Evolutionary conservation across 2,113 vertebrate genomes (phyloP), one percentile per base, ranked within the genome.

Genomic region (Sturnus vulgaris): DNA sequence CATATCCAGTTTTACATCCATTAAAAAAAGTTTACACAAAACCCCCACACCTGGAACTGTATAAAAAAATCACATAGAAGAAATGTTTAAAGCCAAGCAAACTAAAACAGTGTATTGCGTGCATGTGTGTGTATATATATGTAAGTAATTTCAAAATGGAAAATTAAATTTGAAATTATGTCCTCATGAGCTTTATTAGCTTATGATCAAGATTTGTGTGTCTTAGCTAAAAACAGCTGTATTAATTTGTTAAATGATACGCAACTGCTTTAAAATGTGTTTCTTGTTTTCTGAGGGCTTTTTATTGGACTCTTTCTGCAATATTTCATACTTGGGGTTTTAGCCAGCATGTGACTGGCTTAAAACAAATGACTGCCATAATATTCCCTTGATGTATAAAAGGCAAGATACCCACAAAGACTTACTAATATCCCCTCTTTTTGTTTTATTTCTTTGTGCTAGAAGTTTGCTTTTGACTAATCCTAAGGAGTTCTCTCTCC

Each of bases 281-380:
- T 94, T 92, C 92, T 82, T 82, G 59, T 94, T 93, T 93, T 85
- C 71, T 80, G 66, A 77, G 66, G 33, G 28, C 4, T 76, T 94
- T 96, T 93, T 85, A 94, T 86, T 93, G 63, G 57, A 61, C 11
- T 72, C 57, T 28, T 81, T 59, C 61, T 68, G 28, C 57, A 60
- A 21, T 89, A 61, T 95, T 94, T 93, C 82, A 70, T 97, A 37
- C 13, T 75, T 27, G 53, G 52, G 22, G 25, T 59, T 95, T 93
- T 61, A 70, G 91, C 66, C 92, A 93, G 3, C 53, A 90, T 75
- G 5, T 61, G 59, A 80, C 71, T 73, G 44, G 25, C 61, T 77
- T 81, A 65, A 96, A 94, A 86, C 56, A 75, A 93, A 93, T 75
- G 31, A 85, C 49, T 90, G 39, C 63, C 82, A 0, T 77, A 81